Percentiles rank a stretch among this genome's conserved stretches.
Conservation (phyloP, 2,797 vertebrate genomes). For the Lepus townsendii region DNA sequence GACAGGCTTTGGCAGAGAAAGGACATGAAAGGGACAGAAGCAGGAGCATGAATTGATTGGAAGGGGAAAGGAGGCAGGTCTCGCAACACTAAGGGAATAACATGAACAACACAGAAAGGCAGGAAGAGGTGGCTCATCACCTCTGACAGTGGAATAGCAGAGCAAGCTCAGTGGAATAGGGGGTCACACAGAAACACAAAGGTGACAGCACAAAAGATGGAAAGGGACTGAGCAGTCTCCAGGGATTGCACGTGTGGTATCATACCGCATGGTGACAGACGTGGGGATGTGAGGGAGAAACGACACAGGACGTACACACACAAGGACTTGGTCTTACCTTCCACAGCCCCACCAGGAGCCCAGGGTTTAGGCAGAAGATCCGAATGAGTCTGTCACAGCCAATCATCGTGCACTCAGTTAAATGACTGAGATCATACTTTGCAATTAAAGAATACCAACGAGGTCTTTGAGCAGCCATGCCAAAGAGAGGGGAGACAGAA, state of each 20-base stretch:
- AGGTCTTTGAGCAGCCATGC: conserved; percentile 87
- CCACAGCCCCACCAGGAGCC: conserved; percentile 93
- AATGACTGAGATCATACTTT: conserved; percentile 86
- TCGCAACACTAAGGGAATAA: background rate
- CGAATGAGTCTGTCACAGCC: conserved; percentile 91
- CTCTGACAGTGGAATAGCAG: background rate
- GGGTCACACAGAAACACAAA: background rate
- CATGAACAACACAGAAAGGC: background rate
- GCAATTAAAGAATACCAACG: conserved; percentile 91
- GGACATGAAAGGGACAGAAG: background rate
- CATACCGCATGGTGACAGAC: accelerated
- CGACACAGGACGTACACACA: background rate
- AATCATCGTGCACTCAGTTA: conserved; percentile 83
- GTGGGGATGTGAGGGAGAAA: background rate
- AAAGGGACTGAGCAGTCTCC: background rate
- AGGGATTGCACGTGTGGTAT: background rate
- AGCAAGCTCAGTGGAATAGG: background rate
- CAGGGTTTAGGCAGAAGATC: conserved; percentile 90
- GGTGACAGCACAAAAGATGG: background rate
- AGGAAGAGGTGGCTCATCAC: accelerated
- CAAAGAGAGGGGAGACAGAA: conserved; percentile 52
- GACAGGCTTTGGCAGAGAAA: background rate
- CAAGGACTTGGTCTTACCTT: conserved; percentile 89
- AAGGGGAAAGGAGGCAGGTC: background rate
- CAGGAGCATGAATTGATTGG: too few species aligned